phyloP scores from a whole-genome alignment of 2,797 vertebrate genomes.

The Dipus sagitta region DNA sequence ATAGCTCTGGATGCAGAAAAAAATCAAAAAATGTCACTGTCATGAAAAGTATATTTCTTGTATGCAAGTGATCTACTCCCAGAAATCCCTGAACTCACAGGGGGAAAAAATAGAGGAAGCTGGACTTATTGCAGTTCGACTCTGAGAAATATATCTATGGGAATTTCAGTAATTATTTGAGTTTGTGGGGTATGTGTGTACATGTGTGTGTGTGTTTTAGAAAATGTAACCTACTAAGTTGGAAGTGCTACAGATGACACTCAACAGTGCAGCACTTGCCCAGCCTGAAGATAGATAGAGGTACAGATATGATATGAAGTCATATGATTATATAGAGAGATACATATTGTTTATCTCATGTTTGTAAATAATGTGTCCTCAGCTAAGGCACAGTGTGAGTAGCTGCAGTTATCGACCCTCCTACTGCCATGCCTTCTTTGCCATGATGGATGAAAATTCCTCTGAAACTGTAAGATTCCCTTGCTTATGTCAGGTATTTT shows the following conservation, averaged over 20 bases:
- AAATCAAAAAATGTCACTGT: background rate
- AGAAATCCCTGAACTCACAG: background rate
- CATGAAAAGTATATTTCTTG: background rate
- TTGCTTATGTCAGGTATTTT: too few species aligned
- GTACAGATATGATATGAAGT: background rate
- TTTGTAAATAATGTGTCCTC: too few species aligned
- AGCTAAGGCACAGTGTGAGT: too few species aligned
- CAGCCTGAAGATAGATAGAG: background rate
- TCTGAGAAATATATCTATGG: background rate
- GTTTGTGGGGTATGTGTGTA: background rate
- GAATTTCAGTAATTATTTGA: background rate
- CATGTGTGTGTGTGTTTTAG: background rate
- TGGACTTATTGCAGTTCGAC: background rate
- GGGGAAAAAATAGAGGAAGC: conserved; percentile 14
- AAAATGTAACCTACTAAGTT: background rate
- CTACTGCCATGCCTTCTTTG: too few species aligned
- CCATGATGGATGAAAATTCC: too few species aligned
- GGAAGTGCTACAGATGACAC: background rate
- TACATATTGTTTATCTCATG: too few species aligned
- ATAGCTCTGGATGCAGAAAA: conserved; percentile 18
- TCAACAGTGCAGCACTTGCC: background rate
- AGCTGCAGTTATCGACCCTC: too few species aligned
- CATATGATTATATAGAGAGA: background rate
- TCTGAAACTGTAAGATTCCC: too few species aligned
- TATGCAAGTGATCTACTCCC: background rate